Base-by-base conservation (phyloP, 2,113 vertebrate genomes). In the Neogobius melanostomus region DNA sequence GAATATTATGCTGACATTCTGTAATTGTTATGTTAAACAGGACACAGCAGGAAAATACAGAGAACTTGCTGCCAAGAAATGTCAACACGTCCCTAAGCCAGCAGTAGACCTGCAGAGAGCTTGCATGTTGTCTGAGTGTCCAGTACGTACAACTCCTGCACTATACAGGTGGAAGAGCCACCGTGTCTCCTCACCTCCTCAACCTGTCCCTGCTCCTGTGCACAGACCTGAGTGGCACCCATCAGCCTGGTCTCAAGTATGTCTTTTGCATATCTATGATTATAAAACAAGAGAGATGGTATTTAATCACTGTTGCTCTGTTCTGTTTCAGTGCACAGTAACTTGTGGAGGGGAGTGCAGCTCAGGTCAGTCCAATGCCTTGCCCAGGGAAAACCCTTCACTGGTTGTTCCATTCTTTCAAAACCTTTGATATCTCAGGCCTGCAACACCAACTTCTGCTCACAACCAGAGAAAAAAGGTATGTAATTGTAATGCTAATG, bases 361-460 rank as follows among this genome's bases (percentile, higher is more conserved):
- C 87, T 81, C 11, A 90, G 95, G 60, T 82, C 89, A 0, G 93
- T 95, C 61, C 94, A 94, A 50, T 97, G 96, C 74, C 90, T 95
- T 63, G 64, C 75, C 0, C 85, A 88, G 6, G 92, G 92, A 43
- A 90, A 82, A 36, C 89, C 87, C 0, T 91, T 92, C 5, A 46
- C 84, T 0, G 85, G 90, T 17, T 97, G 96, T 70, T 57, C 81
- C 36, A 11, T 67, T 1, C 85, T 88, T 63, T 87, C 91, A 57
- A 95, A 94, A 79, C 95, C 95, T 0, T 11, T 77, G 1, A 56
- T 88, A 72, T 93, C 94, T 28, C 88, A 90, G 80, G 94, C 94
- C 72, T 97, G 96, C 82, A 96, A 95, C 78, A 95, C 93, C 6
- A 91, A 91, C 75, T 96, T 95, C 88, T 97, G 96, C 76, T 89